Conservation (phyloP, 2,888 invertebrate species). For the Drosophila bunnanda region DNA sequence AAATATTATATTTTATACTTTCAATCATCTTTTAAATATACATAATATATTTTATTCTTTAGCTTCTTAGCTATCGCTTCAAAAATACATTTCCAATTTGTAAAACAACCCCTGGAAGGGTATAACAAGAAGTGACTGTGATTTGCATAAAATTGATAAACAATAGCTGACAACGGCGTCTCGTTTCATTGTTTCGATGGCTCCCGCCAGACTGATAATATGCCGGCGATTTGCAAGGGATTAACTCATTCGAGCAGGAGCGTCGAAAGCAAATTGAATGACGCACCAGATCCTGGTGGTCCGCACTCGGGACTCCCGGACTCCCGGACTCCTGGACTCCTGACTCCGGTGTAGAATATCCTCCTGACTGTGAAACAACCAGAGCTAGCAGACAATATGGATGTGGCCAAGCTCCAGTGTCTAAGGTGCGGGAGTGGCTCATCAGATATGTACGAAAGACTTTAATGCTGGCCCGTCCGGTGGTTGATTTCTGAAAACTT, state of each 20-base stretch:
- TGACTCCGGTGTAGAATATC: background rate
- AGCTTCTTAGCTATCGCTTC: background rate
- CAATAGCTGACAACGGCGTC: conserved; percentile 52
- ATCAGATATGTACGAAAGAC: conserved; percentile 39
- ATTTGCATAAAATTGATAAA: conserved; percentile 79
- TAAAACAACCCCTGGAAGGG: background rate
- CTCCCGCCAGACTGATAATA: conserved; percentile 61
- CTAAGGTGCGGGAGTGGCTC: conserved; percentile 14
- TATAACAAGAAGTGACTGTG: conserved; percentile 12
- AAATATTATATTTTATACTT: background rate
- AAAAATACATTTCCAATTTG: background rate
- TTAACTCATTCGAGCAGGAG: conserved; percentile 54
- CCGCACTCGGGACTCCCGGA: too few relatives aligned
- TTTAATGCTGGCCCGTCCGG: conserved; percentile 38
- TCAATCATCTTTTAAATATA: background rate
- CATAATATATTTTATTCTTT: background rate
- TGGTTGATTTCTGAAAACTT: conserved; percentile 49
- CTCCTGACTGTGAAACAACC: conserved; percentile 1
- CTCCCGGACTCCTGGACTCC: background rate
- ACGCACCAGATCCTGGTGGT: conserved; percentile 10
- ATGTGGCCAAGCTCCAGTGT: conserved; percentile 10
- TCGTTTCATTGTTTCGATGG: conserved; percentile 43
- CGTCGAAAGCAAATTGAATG: conserved; percentile 35
- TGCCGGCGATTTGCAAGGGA: conserved; percentile 57
- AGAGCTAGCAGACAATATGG: conserved; percentile 20